Conservation (phyloP, 2,888 invertebrate genomes). For the Scelioninae gen. 1 region DNA sequence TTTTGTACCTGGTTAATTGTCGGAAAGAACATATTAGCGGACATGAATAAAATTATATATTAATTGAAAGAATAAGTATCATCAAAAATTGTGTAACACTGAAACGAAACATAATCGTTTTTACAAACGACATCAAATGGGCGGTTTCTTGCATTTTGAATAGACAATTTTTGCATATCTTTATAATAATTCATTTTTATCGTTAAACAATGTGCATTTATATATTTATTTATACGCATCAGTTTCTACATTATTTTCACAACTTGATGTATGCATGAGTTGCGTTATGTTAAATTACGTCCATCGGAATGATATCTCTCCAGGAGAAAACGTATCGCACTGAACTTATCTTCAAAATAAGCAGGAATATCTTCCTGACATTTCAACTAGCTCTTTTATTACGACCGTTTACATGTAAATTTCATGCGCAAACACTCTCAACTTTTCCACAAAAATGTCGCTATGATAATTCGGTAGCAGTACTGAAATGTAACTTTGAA, state of each 20-base stretch:
- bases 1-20: neutral
- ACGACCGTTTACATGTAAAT: conserved; percentile 32
- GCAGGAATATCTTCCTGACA: conserved; percentile 13
- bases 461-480: neutral
- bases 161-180: conserved; percentile 9
- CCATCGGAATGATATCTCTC: conserved; percentile 33
- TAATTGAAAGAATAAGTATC: neutral
- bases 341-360: conserved; percentile 20
- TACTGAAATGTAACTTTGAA: neutral
- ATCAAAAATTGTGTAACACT: conserved; percentile 6
- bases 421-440: neutral
- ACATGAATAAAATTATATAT: neutral
- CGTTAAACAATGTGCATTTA: conserved; percentile 6
- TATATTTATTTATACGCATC: conserved; percentile 8
- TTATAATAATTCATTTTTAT: conserved; percentile 29
- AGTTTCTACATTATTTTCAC: conserved; percentile 13
- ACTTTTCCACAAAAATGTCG: conserved; percentile 5
- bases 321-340: conserved; percentile 36
- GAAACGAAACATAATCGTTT: neutral
- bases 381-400: conserved; percentile 26
- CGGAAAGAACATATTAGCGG: conserved; percentile 17
- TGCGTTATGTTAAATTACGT: conserved; percentile 36
- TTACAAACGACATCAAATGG: conserved; percentile 3
- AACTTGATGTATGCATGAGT: conserved; percentile 37
- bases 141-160: conserved; percentile 3